Evolutionary conservation across 2,888 invertebrate species (phyloP).

Genomic region (Lydus trimaculatus): DNA sequence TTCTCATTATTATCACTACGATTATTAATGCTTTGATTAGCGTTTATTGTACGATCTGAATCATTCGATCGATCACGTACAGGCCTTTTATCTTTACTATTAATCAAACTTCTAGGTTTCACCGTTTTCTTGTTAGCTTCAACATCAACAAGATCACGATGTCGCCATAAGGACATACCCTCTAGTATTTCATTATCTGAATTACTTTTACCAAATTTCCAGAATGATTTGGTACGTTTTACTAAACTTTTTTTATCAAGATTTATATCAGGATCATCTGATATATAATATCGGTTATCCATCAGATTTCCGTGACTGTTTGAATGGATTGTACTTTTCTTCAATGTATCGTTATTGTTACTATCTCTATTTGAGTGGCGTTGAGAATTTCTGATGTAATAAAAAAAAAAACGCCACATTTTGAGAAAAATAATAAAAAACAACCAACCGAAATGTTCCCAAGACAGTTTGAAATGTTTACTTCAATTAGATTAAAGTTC

Average conservation of each 20-base stretch:
- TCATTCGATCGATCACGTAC: slow-evolving; percentile 57
- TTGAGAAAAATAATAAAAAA: slow-evolving; percentile 17
- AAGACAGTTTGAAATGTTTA: slow-evolving; percentile 18
- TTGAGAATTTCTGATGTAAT: slow-evolving; percentile 22
- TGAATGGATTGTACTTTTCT: slow-evolving; percentile 50
- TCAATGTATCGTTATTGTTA: slow-evolving; percentile 49
- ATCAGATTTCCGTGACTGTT: slow-evolving; percentile 57
- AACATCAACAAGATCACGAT: slow-evolving; percentile 81
- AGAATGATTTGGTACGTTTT: slow-evolving; percentile 85
- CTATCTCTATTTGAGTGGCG: slow-evolving; percentile 49
- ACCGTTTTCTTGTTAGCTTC: slow-evolving; percentile 63
- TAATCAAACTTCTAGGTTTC: slow-evolving; percentile 52
- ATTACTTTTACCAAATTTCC: slow-evolving; percentile 79
- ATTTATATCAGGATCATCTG: slow-evolving; percentile 66
- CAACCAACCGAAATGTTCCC: slow-evolving; percentile 1
- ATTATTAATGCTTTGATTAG: slow-evolving; percentile 42
- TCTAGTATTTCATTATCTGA: slow-evolving; percentile 79
- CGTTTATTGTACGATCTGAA: slow-evolving; percentile 58
- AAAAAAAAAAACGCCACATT: slow-evolving; percentile 17
- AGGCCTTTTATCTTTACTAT: slow-evolving; percentile 47
- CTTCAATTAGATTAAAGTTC: slow-evolving; percentile 22
- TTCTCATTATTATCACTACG: slow-evolving; percentile 57
- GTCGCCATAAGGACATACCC: slow-evolving; percentile 88
- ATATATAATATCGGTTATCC: slow-evolving; percentile 61
- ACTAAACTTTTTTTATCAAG: slow-evolving; percentile 72